Evolutionary conservation across 2,888 invertebrate species (phyloP), one percentile per base, ranked within the genome.

Genomic region (Drosophila mayaguana): DNA sequence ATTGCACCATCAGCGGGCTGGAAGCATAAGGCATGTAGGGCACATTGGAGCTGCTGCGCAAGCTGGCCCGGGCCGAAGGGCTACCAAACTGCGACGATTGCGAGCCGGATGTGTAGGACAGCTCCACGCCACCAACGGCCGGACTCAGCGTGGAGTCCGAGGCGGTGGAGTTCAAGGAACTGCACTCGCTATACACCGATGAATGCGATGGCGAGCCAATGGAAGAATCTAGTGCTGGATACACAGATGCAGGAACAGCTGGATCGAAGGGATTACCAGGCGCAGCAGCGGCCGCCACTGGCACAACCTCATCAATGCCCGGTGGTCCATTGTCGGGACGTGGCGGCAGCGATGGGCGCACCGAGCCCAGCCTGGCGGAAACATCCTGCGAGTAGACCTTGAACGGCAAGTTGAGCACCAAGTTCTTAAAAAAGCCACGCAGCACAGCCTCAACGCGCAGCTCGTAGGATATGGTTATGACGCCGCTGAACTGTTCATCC

Each of bases 401-500:
- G 57, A 93, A 89, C 11, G 92, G 92, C 63, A 93, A 76, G 70
- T 90, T 89, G 6, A 93, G 76, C 40, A 90, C 83, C 20, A 93
- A 75, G 81, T 93, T 93, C 78, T 93, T 93, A 60, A 92, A 92
- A 56, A 93, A 90, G 0, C 93, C 92, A 3, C 92, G 90, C 59
- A 93, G 69, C 48, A 92, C 91, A 2, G 92, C 93, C 72, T 93
- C 93, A 4, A 93, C 92, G 8, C 92, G 91, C 42, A 93, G 71
- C 61, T 91, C 91, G 68, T 93, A 93, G 7, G 80, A 66, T 63
- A 93, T 90, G 28, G 89, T 86, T 38, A 93, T 92, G 14, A 92
- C 91, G 6, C 84, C 88, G 34, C 92, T 92, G 12, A 78, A 61
- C 16, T 87, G 72, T 43, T 80, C 84, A 61, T 92, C 92, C 6